Evolutionary conservation across 2,888 invertebrate species (phyloP).

Genomic region (Mechanitis messenoides): DNA sequence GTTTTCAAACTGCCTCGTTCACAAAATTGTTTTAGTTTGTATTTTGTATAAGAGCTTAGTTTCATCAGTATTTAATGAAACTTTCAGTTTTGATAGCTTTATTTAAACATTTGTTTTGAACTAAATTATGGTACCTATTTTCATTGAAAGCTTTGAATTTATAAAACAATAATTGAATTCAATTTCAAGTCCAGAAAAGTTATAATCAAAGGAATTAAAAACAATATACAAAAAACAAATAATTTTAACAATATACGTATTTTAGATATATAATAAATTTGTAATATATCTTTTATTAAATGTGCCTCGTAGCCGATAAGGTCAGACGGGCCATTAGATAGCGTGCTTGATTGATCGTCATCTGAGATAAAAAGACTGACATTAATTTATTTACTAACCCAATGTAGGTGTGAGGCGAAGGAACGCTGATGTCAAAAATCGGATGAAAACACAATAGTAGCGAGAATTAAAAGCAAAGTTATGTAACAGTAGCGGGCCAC

Average conservation of each 20-base stretch:
- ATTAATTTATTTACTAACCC: slow-evolving; percentile 66
- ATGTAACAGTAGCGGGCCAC: slow-evolving; percentile 64
- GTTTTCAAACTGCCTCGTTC: slow-evolving; percentile 55
- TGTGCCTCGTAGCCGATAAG: slow-evolving; percentile 31
- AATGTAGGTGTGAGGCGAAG: slow-evolving; percentile 51
- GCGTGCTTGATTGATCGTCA: slow-evolving; percentile 54
- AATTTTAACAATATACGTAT: too few relatives aligned
- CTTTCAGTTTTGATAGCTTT: neutral
- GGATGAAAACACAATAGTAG: slow-evolving; percentile 67
- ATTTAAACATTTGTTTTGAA: too few relatives aligned
- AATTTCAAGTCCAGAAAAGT: too few relatives aligned
- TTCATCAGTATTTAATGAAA: slow-evolving; percentile 17
- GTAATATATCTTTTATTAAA: slow-evolving; percentile 30
- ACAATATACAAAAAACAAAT: too few relatives aligned
- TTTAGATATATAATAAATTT: too few relatives aligned
- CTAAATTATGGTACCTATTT: too few relatives aligned
- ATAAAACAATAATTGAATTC: too few relatives aligned
- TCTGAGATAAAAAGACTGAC: slow-evolving; percentile 54
- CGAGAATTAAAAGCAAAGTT: slow-evolving; percentile 73
- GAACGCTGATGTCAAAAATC: slow-evolving; percentile 65
- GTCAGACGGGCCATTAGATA: slow-evolving; percentile 40
- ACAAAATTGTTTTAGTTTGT: slow-evolving; percentile 53
- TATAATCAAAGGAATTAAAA: neutral
- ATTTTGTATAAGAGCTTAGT: slow-evolving; percentile 27
- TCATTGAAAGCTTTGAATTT: too few relatives aligned